These are phyloP conservation scores for Mastomys natalensis DNA, from an alignment of 2,113 vertebrate species.

Conservation along the genomic window DNA sequence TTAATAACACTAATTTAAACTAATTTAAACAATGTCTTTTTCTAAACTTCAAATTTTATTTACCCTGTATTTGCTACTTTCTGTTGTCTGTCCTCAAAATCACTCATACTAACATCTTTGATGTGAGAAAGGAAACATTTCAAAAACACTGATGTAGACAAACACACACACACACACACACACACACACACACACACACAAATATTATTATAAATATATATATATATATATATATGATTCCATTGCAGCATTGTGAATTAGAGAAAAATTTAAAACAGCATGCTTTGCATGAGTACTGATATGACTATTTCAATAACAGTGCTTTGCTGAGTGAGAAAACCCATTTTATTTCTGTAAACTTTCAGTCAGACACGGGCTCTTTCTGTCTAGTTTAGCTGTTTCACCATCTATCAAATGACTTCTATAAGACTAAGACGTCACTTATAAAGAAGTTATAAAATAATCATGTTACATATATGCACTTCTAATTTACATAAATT, in stretches of 20 bases:
- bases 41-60: not conserved
- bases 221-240: no score
- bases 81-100: not conserved
- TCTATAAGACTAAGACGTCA: not conserved
- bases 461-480: not conserved
- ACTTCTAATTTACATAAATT: constrained; percentile 23
- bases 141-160: not conserved
- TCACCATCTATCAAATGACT: not conserved
- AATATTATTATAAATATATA: no score
- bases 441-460: not conserved
- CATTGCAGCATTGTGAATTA: no score
- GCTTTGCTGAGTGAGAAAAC: not conserved
- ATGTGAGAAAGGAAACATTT: not conserved
- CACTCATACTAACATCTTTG: not conserved
- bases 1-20: not conserved
- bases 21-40: not conserved
- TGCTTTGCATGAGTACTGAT: no score
- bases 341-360: not conserved
- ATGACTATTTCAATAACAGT: not conserved
- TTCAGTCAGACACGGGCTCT: not conserved
- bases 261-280: not conserved
- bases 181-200: no score
- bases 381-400: not conserved
- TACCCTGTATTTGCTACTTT: not conserved
- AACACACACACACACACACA: no score